Conservation (phyloP, 2,888 invertebrate genomes). For the Ligdia adustata region DNA sequence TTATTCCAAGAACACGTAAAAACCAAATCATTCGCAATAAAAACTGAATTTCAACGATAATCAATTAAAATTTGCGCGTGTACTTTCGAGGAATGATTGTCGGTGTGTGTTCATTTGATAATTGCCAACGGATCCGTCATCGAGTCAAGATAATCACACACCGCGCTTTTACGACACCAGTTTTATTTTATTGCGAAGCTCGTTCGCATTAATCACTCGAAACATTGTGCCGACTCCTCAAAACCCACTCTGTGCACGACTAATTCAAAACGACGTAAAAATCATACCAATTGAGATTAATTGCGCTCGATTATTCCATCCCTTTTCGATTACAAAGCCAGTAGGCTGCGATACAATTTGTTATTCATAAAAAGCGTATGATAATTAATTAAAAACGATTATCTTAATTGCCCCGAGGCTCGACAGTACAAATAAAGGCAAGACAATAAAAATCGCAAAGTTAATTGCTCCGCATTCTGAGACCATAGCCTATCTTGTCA, state of each 20-base stretch:
- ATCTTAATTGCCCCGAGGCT: slow-evolving; percentile 36
- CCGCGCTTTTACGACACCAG: slow-evolving; percentile 57
- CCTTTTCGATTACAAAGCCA: slow-evolving; percentile 33
- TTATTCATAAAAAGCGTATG: slow-evolving; percentile 34
- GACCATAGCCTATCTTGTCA: slow-evolving; percentile 38
- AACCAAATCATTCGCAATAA: slow-evolving; percentile 37
- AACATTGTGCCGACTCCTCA: slow-evolving; percentile 32
- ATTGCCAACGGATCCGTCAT: slow-evolving; percentile 48
- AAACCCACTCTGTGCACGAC: slow-evolving; percentile 26
- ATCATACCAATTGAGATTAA: slow-evolving; percentile 32
- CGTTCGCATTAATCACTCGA: slow-evolving; percentile 46
- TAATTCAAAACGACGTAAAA: slow-evolving; percentile 33
- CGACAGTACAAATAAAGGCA: slow-evolving; percentile 36
- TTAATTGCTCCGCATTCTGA: slow-evolving; percentile 48
- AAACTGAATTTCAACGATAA: slow-evolving; percentile 34
- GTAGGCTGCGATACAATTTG: slow-evolving; percentile 33
- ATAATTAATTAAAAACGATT: slow-evolving; percentile 36
- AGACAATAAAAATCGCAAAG: slow-evolving; percentile 40
- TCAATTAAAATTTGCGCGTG: slow-evolving; percentile 39
- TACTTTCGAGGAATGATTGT: slow-evolving; percentile 38
- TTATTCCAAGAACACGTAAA: slow-evolving; percentile 28
- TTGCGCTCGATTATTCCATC: slow-evolving; percentile 36
- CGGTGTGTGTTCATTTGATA: slow-evolving; percentile 53
- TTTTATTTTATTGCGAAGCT: slow-evolving; percentile 53
- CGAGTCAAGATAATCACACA: slow-evolving; percentile 48